Evolutionary conservation across 2,113 vertebrate species (phyloP).

Genomic region (Sinocyclocheilus rhinocerous): DNA sequence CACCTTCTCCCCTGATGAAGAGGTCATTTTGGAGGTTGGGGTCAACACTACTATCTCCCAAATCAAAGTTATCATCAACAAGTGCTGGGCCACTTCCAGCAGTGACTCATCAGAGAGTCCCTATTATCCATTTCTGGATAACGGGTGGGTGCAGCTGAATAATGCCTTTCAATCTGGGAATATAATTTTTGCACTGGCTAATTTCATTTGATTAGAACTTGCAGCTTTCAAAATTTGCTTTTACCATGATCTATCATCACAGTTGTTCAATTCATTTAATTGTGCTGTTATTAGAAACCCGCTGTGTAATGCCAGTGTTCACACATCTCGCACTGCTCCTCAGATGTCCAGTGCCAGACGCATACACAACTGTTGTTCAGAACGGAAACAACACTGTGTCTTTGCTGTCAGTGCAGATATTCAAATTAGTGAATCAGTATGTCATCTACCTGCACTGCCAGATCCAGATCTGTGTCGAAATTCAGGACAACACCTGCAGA

Average conservation of each 20-base stretch:
- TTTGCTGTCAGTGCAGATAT: conserved; percentile 82
- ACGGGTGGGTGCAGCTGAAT: conserved; percentile 73
- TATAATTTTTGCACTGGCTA: not conserved
- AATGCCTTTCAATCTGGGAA: not conserved
- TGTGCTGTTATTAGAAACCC: not conserved
- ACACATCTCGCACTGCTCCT: conserved; percentile 31
- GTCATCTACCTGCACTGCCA: conserved; percentile 88
- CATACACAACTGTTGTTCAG: conserved; percentile 74
- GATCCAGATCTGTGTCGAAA: conserved; percentile 82
- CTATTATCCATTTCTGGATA: conserved; percentile 78
- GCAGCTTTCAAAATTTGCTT: not conserved
- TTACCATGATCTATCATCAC: not conserved
- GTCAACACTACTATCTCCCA: conserved; percentile 75
- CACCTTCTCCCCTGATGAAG: conserved; percentile 77
- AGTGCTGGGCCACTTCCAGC: conserved; percentile 88
- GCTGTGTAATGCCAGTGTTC: not conserved
- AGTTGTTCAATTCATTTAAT: not conserved
- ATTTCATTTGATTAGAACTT: not conserved
- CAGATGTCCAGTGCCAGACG: conserved; percentile 82
- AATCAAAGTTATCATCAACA: conserved; percentile 82
- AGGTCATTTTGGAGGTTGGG: conserved; percentile 81
- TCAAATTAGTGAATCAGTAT: conserved; percentile 80
- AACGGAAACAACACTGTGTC: conserved; percentile 85
- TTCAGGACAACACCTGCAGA: conserved; percentile 71
- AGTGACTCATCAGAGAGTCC: conserved; percentile 64